A percentile compares a stretch with the other conserved stretches of the same genome.
Evolutionary conservation across 2,113 vertebrate species (phyloP).

Genomic region (Oryzias celebensis): DNA sequence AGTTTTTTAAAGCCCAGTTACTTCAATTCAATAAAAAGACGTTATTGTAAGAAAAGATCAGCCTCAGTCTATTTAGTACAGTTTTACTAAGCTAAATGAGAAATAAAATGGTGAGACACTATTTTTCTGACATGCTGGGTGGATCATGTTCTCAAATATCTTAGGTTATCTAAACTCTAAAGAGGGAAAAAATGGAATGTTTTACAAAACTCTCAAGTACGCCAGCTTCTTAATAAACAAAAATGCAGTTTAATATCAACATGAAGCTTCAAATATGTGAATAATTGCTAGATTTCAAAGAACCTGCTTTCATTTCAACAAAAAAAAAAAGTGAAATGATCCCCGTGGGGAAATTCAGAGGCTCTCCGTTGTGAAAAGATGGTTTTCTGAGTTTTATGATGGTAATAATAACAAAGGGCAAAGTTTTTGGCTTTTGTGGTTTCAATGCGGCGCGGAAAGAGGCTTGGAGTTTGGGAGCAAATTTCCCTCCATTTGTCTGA

Average conservation of each 20-base stretch:
- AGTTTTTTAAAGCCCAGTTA: no score
- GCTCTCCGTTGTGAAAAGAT: constrained; percentile 51
- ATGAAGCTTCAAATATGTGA: constrained; percentile 22
- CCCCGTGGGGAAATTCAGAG: constrained; percentile 25
- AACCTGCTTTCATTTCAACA: constrained; percentile 38
- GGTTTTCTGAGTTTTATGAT: constrained; percentile 50
- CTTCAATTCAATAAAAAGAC: no score
- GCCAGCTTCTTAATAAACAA: constrained; percentile 24
- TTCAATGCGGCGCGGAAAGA: constrained; percentile 37
- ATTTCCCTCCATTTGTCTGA: constrained; percentile 26
- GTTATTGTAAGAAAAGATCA: no score
- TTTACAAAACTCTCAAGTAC: constrained; percentile 14
- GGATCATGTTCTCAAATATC: constrained; percentile 9
- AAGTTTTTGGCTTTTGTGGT: constrained; percentile 63
- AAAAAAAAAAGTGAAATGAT: constrained; percentile 49
- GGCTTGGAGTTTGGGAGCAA: constrained; percentile 43
- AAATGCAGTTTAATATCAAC: constrained; percentile 39
- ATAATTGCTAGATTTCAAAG: constrained; percentile 39
- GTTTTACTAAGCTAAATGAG: no score
- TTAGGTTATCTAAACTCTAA: constrained; percentile 9
- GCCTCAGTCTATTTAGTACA: no score
- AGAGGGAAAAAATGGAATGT: not conserved
- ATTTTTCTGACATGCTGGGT: not conserved
- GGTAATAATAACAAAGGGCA: constrained; percentile 50
- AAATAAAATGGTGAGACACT: not conserved